Conservation (phyloP, 2,888 invertebrate species). For the Melolontha melolontha region DNA sequence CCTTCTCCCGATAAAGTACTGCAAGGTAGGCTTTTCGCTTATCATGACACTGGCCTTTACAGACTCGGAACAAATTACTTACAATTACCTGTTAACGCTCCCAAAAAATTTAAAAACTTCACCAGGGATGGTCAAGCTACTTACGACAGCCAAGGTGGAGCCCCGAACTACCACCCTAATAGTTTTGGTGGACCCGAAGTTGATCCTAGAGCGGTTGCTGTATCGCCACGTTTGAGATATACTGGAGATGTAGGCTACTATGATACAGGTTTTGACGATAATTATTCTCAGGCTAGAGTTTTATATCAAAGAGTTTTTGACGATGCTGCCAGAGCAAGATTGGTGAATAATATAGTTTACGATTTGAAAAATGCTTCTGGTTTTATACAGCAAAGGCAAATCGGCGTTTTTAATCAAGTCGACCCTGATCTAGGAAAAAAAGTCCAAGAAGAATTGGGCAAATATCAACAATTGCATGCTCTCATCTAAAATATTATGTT, state of each 20-base stretch:
- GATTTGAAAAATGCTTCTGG: constrained; percentile 82
- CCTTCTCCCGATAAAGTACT: constrained; percentile 95
- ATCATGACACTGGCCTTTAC: constrained; percentile 92
- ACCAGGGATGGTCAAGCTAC: constrained; percentile 89
- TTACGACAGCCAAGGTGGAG: constrained; percentile 86
- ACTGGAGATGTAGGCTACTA: constrained; percentile 83
- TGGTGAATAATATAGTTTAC: constrained; percentile 84
- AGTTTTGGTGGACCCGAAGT: constrained; percentile 91
- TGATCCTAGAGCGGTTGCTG: constrained; percentile 72
- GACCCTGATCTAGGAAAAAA: constrained; percentile 83
- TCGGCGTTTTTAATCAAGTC: constrained; percentile 84
- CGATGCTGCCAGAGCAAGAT: constrained; percentile 76
- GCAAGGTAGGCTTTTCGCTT: constrained; percentile 87
- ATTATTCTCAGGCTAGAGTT: constrained; percentile 85
- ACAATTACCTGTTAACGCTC: constrained; percentile 95
- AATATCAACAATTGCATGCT: constrained; percentile 20
- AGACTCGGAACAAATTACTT: constrained; percentile 91
- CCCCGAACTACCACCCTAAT: constrained; percentile 97
- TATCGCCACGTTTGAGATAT: constrained; percentile 71
- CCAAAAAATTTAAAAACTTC: constrained; percentile 82
- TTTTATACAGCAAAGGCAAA: constrained; percentile 88
- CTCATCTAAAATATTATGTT: constrained; percentile 1
- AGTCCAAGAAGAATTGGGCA: constrained; percentile 67
- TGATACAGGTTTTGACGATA: constrained; percentile 86
- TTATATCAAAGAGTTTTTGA: constrained; percentile 87